Conservation (phyloP, 2,113 vertebrate species). For the Excalfactoria chinensis region DNA sequence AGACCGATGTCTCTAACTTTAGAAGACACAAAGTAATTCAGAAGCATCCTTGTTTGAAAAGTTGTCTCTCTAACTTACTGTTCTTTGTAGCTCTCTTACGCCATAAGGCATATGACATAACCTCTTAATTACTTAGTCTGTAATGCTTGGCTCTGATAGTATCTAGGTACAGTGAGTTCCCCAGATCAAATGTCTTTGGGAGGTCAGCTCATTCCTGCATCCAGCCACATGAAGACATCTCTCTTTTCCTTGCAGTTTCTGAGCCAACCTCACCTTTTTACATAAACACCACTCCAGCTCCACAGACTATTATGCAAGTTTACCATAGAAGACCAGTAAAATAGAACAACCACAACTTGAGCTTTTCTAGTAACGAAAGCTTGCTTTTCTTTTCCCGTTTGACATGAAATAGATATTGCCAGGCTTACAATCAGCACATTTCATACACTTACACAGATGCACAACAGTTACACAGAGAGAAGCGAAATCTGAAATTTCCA, state of each 20-base stretch:
- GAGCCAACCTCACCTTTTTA: not conserved
- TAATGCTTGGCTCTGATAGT: not conserved
- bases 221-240: not conserved
- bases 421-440: not conserved
- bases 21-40: not conserved
- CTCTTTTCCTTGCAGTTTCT: not conserved
- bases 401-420: not conserved
- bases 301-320: not conserved
- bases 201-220: not conserved
- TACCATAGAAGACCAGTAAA: not conserved
- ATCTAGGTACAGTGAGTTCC: not conserved
- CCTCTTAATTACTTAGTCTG: not conserved
- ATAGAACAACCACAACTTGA: not conserved
- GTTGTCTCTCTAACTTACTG: not conserved
- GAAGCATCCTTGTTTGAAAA: not conserved
- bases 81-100: not conserved
- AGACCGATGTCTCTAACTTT: not conserved
- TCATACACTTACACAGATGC: accelerated
- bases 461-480: not conserved
- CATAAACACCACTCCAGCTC: not conserved
- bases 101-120: not conserved
- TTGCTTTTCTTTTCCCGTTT: not conserved
- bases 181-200: not conserved
- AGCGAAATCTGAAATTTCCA: not conserved
- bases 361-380: not conserved